These are phyloP conservation scores for Clepsis dumicolana DNA, from an alignment of 2,888 invertebrate species.

Conservation along the genomic window DNA sequence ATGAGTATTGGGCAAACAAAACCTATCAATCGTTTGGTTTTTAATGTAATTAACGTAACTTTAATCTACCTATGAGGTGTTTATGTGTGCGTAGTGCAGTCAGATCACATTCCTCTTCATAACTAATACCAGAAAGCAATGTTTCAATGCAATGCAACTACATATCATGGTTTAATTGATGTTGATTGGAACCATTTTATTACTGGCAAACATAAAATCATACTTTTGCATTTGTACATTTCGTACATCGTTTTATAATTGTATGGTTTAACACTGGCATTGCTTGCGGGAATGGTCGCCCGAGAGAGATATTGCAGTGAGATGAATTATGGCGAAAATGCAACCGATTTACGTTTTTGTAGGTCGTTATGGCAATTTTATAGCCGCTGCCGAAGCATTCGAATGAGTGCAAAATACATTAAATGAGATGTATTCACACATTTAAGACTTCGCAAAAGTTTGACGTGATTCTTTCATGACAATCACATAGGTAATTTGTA, in stretches of 20 bases:
- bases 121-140: no score
- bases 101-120: no score
- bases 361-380: conserved; percentile 41
- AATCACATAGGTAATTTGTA: background rate
- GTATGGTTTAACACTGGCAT: background rate
- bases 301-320: conserved; percentile 15
- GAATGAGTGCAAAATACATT: background rate
- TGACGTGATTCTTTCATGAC: background rate
- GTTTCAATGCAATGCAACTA: no score
- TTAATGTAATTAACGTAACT: no score
- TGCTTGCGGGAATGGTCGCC: conserved; percentile 1
- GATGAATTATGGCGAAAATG: conserved; percentile 25
- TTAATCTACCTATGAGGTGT: no score
- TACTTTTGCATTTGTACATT: background rate
- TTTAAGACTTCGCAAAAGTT: background rate
- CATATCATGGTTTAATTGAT: no score
- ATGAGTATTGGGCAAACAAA: no score
- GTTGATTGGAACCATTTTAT: no score
- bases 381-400: conserved; percentile 45
- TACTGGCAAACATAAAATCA: background rate
- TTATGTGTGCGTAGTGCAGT: no score
- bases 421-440: background rate
- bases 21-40: no score
- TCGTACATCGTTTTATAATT: background rate
- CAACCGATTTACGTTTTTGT: conserved; percentile 28